A percentile compares a stretch with the other conserved stretches of the same genome.
Evolutionary conservation across 2,797 vertebrate genomes (phyloP).

Genomic region (Muscicapa striata): DNA sequence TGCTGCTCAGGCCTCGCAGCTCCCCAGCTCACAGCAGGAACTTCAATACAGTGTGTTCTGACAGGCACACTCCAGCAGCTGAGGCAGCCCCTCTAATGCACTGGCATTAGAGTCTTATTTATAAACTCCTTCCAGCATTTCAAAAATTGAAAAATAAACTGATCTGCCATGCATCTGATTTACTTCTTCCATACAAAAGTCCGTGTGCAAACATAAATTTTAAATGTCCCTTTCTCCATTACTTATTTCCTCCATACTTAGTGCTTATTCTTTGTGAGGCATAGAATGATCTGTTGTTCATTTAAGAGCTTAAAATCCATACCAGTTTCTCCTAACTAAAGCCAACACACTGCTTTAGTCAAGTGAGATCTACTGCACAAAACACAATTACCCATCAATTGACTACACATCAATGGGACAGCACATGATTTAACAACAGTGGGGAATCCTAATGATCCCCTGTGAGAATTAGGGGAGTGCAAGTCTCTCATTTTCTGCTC

Average conservation of each 20-base stretch:
- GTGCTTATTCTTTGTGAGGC: slow-evolving; percentile 29
- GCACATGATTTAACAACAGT: slow-evolving; percentile 55
- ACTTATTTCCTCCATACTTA: slow-evolving; percentile 41
- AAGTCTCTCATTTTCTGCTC: slow-evolving; percentile 68
- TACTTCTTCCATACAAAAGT: slow-evolving; percentile 28
- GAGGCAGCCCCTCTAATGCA: not conserved
- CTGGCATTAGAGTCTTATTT: not conserved
- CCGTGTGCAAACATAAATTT: slow-evolving; percentile 51
- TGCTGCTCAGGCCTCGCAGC: not conserved
- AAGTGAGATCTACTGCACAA: not conserved
- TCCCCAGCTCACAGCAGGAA: not conserved
- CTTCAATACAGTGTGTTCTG: not conserved
- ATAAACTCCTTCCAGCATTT: not conserved
- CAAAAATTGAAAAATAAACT: slow-evolving; percentile 41
- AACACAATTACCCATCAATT: slow-evolving; percentile 47
- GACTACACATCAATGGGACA: slow-evolving; percentile 53
- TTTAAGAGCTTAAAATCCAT: slow-evolving; percentile 52
- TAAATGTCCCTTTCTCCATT: slow-evolving; percentile 24
- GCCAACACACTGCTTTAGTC: not conserved
- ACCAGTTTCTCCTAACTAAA: slow-evolving; percentile 24
- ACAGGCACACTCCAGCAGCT: not conserved
- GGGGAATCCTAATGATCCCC: slow-evolving; percentile 67
- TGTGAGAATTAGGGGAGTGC: slow-evolving; percentile 39
- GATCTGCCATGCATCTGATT: slow-evolving; percentile 30
- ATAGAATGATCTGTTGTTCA: not conserved